These are phyloP conservation scores for Varecia variegata DNA, from an alignment of 2,797 vertebrate species.

Conservation along the genomic window DNA sequence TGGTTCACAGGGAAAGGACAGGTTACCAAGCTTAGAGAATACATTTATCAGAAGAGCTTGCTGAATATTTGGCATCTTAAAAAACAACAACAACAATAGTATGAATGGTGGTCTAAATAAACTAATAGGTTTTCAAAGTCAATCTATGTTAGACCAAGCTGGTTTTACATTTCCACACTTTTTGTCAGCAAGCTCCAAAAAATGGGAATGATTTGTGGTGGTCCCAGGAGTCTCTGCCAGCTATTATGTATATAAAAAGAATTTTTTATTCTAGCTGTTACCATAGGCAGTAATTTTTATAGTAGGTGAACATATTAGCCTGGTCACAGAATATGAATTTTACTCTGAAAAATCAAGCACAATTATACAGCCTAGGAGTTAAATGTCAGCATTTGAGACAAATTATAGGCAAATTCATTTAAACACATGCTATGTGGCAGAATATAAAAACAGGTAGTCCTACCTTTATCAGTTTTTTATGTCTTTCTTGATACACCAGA, in stretches of 20 bases:
- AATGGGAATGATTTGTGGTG: slow-evolving; percentile 80
- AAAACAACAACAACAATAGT: slow-evolving; percentile 53
- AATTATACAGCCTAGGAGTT: slow-evolving; percentile 83
- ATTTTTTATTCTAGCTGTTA: slow-evolving; percentile 84
- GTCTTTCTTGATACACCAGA: slow-evolving; percentile 71
- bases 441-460: slow-evolving; percentile 81
- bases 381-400: slow-evolving; percentile 83
- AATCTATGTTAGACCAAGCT: slow-evolving; percentile 54
- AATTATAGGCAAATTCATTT: slow-evolving; percentile 84
- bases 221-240: slow-evolving; percentile 80
- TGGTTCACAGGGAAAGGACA: slow-evolving; percentile 46
- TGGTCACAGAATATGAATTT: slow-evolving; percentile 84
- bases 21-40: slow-evolving; percentile 57
- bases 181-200: slow-evolving; percentile 76
- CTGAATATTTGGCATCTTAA: slow-evolving; percentile 70
- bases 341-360: slow-evolving; percentile 81
- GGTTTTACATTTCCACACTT: slow-evolving; percentile 77
- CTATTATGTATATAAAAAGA: slow-evolving; percentile 83
- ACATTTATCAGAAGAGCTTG: slow-evolving; percentile 71
- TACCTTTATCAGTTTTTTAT: slow-evolving; percentile 78
- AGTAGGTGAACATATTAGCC: slow-evolving; percentile 83
- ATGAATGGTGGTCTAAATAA: slow-evolving; percentile 77
- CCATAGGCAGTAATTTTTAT: slow-evolving; percentile 84
- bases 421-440: slow-evolving; percentile 78
- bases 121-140: slow-evolving; percentile 77